Conservation (phyloP, 2,888 invertebrate species). For the Drosophila kokeensis region DNA sequence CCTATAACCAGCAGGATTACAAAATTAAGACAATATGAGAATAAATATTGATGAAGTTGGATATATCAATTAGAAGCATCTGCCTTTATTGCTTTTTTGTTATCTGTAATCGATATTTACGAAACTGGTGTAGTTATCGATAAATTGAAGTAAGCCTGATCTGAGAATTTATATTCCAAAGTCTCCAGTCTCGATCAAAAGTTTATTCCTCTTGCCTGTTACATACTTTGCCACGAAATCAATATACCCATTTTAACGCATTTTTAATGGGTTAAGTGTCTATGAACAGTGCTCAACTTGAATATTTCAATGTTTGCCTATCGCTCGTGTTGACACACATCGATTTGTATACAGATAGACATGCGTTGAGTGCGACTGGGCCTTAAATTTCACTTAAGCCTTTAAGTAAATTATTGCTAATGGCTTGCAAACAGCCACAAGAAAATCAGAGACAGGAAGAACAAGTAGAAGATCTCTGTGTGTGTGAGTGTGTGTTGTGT, state of each 20-base stretch:
- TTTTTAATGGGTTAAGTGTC: background rate
- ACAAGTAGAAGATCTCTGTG: conserved; percentile 20
- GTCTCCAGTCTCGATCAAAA: background rate
- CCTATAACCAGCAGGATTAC: too few species aligned
- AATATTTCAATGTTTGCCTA: conserved; percentile 27
- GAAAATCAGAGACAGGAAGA: conserved; percentile 23
- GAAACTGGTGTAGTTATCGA: background rate
- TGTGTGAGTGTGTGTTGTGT: background rate
- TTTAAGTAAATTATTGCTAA: conserved; percentile 78
- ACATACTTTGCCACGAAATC: background rate
- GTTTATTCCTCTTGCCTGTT: background rate
- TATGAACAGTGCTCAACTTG: conserved; percentile 5
- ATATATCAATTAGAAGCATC: too few species aligned
- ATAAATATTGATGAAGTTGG: too few species aligned
- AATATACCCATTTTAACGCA: background rate
- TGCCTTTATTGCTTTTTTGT: background rate
- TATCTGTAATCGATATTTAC: background rate
- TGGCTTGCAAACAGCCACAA: conserved; percentile 61
- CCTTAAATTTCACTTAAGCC: conserved; percentile 66
- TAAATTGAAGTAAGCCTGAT: background rate
- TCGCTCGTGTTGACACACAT: background rate
- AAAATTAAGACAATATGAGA: too few species aligned
- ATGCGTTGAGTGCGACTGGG: conserved; percentile 49
- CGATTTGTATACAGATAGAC: background rate
- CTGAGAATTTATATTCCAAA: background rate